Base-by-base conservation (phyloP, 2,113 vertebrate species). In the Hylia prasina region DNA sequence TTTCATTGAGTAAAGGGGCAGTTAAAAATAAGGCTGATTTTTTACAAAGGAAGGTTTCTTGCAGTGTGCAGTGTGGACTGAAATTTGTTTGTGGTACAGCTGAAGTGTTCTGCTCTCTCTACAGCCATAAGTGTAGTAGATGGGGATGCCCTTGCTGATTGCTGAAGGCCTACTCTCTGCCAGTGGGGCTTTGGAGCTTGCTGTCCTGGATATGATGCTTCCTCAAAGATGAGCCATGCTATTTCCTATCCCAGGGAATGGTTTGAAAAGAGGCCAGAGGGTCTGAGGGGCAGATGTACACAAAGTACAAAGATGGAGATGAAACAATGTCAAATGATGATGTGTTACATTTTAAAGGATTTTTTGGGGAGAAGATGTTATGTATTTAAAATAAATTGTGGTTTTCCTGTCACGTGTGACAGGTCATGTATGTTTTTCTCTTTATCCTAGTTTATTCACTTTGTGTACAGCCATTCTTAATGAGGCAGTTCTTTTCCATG, bases 221-320 rank as follows among this genome's bases (percentile, higher is more conserved):
- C 30, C 8, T 76, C 21, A 22, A 58, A 47, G 19, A 47, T 56
- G 33, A 93, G 15, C 50, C 42, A 25, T 0, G 1, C n/a, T 50
- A 13, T 63, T 82, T 90, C 27, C 18, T 88, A 10, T 70, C 39
- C 15, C n/a, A 44, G 24, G 19, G 54, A 69, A 33, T 15, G 1
- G 0, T 71, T 75, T 93, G 91, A 78, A 94, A 96, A 84, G 27
- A 65, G 58, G 57, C 69, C 90, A 86, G 39, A 42, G 15, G 4
- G 25, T 82, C 71, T 96, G 70, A 73, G 31, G 11, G 50, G 50
- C 88, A 95, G 66, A 82, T 91, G 77, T 61, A 50, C 47, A 40
- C 47, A 14, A 68, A 42, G 39, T 75, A 24, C 33, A 68, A 19
- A 82, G 39, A 75, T n/a, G 30, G n/a, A 87, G 91, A 45, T 79